A percentile compares a stretch with the other conserved stretches of the same genome.
Evolutionary conservation across 1,140 invertebrate genomes (phyloP).

Genomic region (Drosophila aff.): DNA sequence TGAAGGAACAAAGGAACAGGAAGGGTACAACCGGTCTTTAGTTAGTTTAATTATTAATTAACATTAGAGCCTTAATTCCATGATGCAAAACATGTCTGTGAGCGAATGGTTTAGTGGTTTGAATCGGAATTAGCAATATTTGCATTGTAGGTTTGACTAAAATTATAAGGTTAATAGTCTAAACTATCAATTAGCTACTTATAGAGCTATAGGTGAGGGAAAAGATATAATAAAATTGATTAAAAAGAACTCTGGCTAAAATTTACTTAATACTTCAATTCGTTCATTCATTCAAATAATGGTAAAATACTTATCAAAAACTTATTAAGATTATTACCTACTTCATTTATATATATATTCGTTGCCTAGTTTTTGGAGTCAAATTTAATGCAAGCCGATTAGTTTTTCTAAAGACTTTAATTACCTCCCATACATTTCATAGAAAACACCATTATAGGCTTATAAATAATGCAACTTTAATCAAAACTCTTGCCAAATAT

Average conservation of each 20-base stretch:
- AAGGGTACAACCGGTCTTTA: constrained; percentile 35
- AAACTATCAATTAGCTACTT: neutral
- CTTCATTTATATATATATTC: neutral
- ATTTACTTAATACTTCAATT: no score
- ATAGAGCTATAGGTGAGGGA: neutral
- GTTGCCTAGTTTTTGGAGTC: constrained; percentile 2
- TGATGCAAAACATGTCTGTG: constrained; percentile 40
- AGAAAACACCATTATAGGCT: neutral
- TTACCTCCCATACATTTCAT: neutral
- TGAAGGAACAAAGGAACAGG: constrained; percentile 15
- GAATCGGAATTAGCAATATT: neutral
- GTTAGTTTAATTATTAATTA: constrained; percentile 43
- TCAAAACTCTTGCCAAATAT: constrained; percentile 28
- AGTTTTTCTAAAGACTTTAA: constrained; percentile 7
- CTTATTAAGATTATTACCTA: neutral
- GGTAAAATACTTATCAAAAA: neutral
- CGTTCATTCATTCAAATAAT: no score
- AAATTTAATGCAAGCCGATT: neutral
- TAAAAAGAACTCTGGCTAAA: no score
- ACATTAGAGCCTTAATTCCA: constrained; percentile 49
- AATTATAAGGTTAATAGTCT: neutral
- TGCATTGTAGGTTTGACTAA: neutral
- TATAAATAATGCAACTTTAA: constrained; percentile 17
- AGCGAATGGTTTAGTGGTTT: neutral
- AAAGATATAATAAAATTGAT: neutral